Conservation (phyloP, 2,888 invertebrate genomes). For the Drosophila lutescens region DNA sequence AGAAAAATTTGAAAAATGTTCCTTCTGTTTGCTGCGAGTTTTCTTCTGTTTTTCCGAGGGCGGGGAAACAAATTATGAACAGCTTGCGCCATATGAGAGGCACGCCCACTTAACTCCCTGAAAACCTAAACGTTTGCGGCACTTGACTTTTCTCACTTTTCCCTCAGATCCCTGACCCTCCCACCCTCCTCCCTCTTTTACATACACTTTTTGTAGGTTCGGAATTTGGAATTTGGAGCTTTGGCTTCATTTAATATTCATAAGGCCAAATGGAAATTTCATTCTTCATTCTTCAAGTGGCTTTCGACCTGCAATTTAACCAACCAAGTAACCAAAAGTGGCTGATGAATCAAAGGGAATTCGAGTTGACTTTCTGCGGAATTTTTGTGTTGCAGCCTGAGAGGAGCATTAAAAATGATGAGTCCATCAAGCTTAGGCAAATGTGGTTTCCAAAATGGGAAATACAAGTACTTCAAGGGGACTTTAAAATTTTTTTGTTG, state of each 20-base stretch:
- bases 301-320: constrained; percentile 36
- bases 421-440: constrained; percentile 19
- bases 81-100: constrained; percentile 44
- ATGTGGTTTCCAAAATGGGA: background rate
- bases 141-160: constrained; percentile 62
- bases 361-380: constrained; percentile 13
- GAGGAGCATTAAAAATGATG: constrained; percentile 33
- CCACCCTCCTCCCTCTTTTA: background rate
- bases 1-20: constrained; percentile 17
- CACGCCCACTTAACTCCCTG: constrained; percentile 26
- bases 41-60: background rate
- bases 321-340: constrained; percentile 28
- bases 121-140: constrained; percentile 58
- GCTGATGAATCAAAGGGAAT: constrained; percentile 36
- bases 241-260: constrained; percentile 72
- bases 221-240: constrained; percentile 48
- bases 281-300: constrained; percentile 62
- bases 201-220: constrained; percentile 2
- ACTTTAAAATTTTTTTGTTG: background rate
- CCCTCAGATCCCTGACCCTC: background rate
- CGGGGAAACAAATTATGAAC: constrained; percentile 50
- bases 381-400: constrained; percentile 13
- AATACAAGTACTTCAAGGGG: background rate
- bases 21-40: constrained; percentile 17
- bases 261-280: constrained; percentile 70